A percentile compares a stretch with the other conserved stretches of the same genome.
Evolutionary conservation across 2,113 vertebrate species (phyloP).

Genomic region (Lagopus muta): DNA sequence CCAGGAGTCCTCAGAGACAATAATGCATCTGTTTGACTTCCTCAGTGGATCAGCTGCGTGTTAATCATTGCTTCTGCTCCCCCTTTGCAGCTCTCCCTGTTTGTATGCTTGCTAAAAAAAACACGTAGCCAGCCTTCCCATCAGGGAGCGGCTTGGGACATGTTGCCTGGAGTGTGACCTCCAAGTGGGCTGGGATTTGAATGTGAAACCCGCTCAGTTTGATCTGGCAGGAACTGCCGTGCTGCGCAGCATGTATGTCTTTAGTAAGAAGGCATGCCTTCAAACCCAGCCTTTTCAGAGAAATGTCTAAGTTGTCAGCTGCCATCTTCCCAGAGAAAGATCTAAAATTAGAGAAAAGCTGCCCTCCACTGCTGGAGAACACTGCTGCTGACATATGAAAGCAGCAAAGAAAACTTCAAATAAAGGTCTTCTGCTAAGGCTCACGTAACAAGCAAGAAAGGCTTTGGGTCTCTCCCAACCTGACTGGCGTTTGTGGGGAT

Average conservation of each 20-base stretch:
- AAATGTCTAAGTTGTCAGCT: constrained; percentile 67
- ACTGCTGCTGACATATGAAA: constrained; percentile 67
- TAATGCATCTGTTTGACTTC: constrained; percentile 46
- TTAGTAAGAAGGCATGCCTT: constrained; percentile 68
- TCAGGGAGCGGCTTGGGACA: constrained; percentile 21
- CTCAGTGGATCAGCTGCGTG: background rate
- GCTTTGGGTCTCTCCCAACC: constrained; percentile 29
- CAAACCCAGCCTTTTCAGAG: constrained; percentile 72
- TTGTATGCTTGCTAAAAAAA: background rate
- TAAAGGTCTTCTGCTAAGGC: constrained; percentile 42
- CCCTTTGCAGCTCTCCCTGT: background rate
- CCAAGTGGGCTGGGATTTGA: constrained; percentile 61
- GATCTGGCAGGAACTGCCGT: background rate
- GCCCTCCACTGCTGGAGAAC: constrained; percentile 65
- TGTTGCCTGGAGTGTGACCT: constrained; percentile 57
- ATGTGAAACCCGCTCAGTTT: constrained; percentile 36
- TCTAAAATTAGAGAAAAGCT: constrained; percentile 69
- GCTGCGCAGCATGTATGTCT: constrained; percentile 44
- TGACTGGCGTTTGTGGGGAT: accelerated
- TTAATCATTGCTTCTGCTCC: background rate
- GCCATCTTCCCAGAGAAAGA: constrained; percentile 66
- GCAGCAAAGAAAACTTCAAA: constrained; percentile 51
- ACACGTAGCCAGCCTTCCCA: background rate
- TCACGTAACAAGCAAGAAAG: constrained; percentile 34
- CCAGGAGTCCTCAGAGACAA: constrained; percentile 5